These are phyloP conservation scores for Camponotus fellah DNA, from an alignment of 2,888 invertebrate species.

Conservation along the genomic window DNA sequence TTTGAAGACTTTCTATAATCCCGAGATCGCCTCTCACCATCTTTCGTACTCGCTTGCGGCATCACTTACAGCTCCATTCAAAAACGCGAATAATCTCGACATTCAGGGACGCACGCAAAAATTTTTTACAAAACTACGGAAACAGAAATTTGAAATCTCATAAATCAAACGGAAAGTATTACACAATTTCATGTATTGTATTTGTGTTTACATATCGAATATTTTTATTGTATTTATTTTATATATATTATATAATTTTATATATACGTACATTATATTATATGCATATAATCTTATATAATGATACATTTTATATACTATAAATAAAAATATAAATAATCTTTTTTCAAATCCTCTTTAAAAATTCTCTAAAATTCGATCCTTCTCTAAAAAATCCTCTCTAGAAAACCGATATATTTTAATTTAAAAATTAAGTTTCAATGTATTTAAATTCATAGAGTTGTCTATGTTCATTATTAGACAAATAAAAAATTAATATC, in stretches of 20 bases:
- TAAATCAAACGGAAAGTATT: neutral
- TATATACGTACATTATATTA: too few species aligned
- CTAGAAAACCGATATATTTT: neutral
- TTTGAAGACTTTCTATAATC: constrained; percentile 65
- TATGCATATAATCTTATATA: too few species aligned
- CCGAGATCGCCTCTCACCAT: constrained; percentile 63
- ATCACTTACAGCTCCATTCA: constrained; percentile 50
- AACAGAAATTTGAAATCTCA: neutral
- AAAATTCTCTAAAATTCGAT: too few species aligned
- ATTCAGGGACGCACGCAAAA: constrained; percentile 11
- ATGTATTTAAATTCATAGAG: neutral
- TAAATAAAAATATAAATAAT: too few species aligned
- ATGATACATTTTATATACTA: too few species aligned
- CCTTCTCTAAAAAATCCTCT: too few species aligned
- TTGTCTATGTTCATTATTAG: neutral
- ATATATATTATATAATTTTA: neutral
- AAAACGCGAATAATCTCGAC: constrained; percentile 34
- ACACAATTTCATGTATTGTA: neutral
- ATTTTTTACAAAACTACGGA: neutral
- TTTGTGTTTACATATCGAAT: too few species aligned
- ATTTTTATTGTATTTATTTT: neutral
- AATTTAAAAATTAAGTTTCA: neutral
- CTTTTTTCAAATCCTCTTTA: too few species aligned
- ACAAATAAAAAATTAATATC: neutral
- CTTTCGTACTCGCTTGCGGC: constrained; percentile 37